These are phyloP conservation scores for Chondrilla cf. caribensis DNA, from an alignment of 37 sponge, comb jelly and placozoan genomes.

Conservation along the genomic window DNA sequence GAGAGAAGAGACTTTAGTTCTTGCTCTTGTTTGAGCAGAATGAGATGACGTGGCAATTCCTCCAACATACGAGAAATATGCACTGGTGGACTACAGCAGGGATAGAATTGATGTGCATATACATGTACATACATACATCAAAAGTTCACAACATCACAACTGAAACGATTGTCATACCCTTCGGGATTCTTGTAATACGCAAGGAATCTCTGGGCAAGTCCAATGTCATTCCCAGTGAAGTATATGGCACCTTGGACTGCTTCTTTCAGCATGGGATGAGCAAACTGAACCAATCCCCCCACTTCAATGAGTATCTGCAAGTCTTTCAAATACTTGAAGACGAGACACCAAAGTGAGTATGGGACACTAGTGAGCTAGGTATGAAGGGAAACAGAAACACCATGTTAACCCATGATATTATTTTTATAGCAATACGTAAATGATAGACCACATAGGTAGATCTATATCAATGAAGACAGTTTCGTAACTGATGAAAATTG, in stretches of 20 bases:
- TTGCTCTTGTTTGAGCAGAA: neutral
- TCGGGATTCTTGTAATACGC: neutral
- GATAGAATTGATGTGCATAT: neutral
- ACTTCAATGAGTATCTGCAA: neutral
- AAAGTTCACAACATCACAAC: neutral
- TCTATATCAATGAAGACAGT: too few relatives aligned
- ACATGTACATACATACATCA: neutral
- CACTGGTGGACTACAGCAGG: neutral
- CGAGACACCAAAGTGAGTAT: neutral
- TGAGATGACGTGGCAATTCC: neutral
- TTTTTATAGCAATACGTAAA: too few relatives aligned
- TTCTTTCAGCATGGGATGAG: neutral
- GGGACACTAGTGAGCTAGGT: neutral
- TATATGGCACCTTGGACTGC: neutral
- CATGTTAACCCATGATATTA: too few relatives aligned
- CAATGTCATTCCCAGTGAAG: neutral
- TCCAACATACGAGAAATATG: conserved; percentile 18
- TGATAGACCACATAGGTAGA: too few relatives aligned
- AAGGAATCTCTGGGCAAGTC: neutral
- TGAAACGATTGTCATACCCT: neutral
- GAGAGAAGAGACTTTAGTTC: neutral
- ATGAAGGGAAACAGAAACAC: too few relatives aligned
- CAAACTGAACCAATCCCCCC: conserved; percentile 10
- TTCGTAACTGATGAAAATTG: too few relatives aligned
- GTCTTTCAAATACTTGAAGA: neutral